A percentile compares a stretch with the other conserved stretches of the same genome.
Evolutionary conservation across 2,113 vertebrate species (phyloP).

Genomic region (Ginglymostoma cirratum): DNA sequence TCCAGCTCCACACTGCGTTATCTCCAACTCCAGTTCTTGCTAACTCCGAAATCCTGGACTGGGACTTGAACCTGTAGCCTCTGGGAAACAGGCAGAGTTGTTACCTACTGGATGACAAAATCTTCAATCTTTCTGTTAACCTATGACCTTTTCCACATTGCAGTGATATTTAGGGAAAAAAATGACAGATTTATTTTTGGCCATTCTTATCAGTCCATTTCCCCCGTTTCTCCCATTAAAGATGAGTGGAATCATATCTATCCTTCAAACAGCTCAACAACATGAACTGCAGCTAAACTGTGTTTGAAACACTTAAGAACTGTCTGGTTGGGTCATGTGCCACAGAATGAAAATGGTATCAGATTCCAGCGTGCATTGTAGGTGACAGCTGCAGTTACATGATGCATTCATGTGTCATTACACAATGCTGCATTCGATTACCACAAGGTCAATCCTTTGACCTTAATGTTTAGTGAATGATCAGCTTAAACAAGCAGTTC

Average conservation of each 20-base stretch:
- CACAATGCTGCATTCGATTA: background rate
- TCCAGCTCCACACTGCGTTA: no score
- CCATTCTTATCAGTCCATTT: background rate
- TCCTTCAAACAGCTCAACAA: background rate
- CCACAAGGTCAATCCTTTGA: conserved; percentile 2
- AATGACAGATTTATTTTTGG: background rate
- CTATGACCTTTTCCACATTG: background rate
- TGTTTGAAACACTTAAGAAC: background rate
- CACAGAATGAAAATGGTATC: background rate
- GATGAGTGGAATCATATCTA: background rate
- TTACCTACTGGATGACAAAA: no score
- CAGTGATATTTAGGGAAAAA: background rate
- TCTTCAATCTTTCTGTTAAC: background rate
- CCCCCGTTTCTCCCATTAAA: background rate
- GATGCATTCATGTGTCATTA: conserved; percentile 14
- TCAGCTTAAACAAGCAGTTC: conserved; percentile 18
- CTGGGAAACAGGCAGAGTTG: no score
- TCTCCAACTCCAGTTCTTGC: no score
- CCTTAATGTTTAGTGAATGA: conserved; percentile 15
- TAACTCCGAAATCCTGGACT: no score
- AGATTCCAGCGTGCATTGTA: conserved; percentile 10
- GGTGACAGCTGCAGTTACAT: background rate
- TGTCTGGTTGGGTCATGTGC: background rate
- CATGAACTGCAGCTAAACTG: background rate
- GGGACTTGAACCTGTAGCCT: no score